A percentile compares a stretch with the other conserved stretches of the same genome.
phyloP scores from a whole-genome alignment of 1,140 invertebrate genomes.

The Drosophila tristis region DNA sequence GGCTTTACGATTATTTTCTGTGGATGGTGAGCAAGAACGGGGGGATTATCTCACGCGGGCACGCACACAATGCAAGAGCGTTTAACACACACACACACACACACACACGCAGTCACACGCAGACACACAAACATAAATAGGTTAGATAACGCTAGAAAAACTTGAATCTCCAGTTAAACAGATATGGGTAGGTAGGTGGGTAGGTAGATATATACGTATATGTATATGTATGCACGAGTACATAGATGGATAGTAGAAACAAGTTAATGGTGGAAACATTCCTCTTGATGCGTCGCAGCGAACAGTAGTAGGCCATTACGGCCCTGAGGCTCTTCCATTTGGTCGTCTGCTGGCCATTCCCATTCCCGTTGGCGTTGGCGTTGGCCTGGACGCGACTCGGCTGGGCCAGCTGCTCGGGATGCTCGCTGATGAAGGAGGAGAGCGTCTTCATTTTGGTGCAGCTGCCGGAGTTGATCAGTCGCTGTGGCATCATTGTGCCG shows the following conservation, averaged over 20 bases:
- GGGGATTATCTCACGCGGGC: slow-evolving; percentile 26
- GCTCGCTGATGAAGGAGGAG: slow-evolving; percentile 72
- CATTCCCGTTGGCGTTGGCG: slow-evolving; percentile 8
- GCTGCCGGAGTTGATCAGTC: slow-evolving; percentile 26
- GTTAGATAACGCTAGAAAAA: neutral
- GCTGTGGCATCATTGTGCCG: slow-evolving; percentile 55
- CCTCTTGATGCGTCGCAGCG: slow-evolving; percentile 94
- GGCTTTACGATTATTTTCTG: slow-evolving; percentile 4
- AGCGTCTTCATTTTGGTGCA: slow-evolving; percentile 64
- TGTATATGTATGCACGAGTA: neutral
- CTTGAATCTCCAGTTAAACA: too few species aligned
- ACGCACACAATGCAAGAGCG: slow-evolving; percentile 47
- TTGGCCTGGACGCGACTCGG: neutral
- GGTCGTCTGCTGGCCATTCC: slow-evolving; percentile 86
- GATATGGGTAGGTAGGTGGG: slow-evolving; percentile 3
- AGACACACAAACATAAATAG: slow-evolving; percentile 2
- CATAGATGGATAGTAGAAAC: slow-evolving; percentile 6
- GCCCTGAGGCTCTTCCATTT: slow-evolving; percentile 93
- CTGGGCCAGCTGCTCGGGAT: slow-evolving; percentile 65
- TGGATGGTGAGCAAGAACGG: slow-evolving; percentile 4
- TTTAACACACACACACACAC: slow-evolving; percentile 7
- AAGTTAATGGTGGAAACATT: slow-evolving; percentile 84
- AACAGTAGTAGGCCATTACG: slow-evolving; percentile 94
- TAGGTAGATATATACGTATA: slow-evolving; percentile 20
- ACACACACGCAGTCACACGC: neutral